Percentiles rank a stretch among this genome's conserved stretches.
Conservation (phyloP, 1,140 invertebrate species). For the Chironomus tepperi region DNA sequence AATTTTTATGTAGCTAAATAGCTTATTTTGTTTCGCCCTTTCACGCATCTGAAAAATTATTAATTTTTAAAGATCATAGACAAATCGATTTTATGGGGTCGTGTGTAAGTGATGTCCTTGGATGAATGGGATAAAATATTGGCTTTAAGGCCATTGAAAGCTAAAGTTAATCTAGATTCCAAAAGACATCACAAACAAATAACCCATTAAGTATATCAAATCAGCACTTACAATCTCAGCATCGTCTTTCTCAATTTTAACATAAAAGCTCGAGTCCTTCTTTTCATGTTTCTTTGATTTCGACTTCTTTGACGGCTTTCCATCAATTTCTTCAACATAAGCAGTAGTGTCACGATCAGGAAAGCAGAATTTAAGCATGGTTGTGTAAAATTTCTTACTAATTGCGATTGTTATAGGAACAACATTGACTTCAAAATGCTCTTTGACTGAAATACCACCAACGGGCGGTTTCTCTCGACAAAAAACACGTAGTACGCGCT, state of each 20-base stretch:
- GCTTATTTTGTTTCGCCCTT: conserved; percentile 95
- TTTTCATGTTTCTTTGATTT: conserved; percentile 49
- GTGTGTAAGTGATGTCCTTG: too few species aligned
- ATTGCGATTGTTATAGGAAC: conserved; percentile 89
- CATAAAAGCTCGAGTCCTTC: conserved; percentile 82
- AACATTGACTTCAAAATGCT: conserved; percentile 96
- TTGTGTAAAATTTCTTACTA: conserved; percentile 96
- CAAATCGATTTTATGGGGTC: too few species aligned
- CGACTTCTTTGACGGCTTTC: conserved; percentile 37
- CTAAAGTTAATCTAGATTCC: too few species aligned
- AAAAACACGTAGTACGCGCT: conserved; percentile 76
- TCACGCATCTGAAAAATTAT: conserved; percentile 49
- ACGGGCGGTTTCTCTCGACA: conserved; percentile 86
- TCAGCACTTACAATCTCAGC: conserved; percentile 74
- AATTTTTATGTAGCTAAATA: conserved; percentile 97
- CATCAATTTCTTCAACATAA: conserved; percentile 49
- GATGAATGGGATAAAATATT: too few species aligned
- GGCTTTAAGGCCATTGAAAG: too few species aligned
- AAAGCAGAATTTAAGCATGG: conserved; percentile 97
- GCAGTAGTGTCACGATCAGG: conserved; percentile 85
- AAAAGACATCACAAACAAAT: too few species aligned
- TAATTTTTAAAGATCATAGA: too few species aligned
- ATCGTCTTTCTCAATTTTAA: conserved; percentile 81
- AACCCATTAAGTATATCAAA: too few species aligned
- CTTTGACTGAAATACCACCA: conserved; percentile 95